Conservation (phyloP, 2,888 invertebrate species). For the Schrankia costaestrigalis region DNA sequence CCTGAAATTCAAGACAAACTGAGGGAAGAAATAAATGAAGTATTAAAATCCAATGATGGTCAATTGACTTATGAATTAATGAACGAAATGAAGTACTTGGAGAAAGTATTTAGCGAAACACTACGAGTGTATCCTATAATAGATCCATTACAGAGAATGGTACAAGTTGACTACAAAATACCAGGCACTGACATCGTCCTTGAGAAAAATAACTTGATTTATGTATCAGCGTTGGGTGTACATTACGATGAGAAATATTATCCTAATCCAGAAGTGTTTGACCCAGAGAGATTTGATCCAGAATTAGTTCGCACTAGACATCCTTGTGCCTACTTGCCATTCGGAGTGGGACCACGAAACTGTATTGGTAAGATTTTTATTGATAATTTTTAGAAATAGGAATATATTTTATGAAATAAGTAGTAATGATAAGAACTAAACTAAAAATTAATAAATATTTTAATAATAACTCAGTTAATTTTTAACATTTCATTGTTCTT, state of each 20-base stretch:
- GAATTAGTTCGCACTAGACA: constrained; percentile 44
- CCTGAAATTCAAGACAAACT: constrained; percentile 55
- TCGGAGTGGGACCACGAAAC: constrained; percentile 61
- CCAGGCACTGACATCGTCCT: constrained; percentile 50
- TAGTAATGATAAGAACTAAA: neutral
- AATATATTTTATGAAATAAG: neutral
- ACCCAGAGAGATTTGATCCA: constrained; percentile 64
- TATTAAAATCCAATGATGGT: constrained; percentile 40
- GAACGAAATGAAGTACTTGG: constrained; percentile 54
- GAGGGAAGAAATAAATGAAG: constrained; percentile 42
- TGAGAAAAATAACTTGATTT: constrained; percentile 45
- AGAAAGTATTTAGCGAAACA: constrained; percentile 53
- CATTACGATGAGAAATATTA: constrained; percentile 62
- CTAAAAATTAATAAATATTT: neutral
- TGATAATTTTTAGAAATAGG: neutral
- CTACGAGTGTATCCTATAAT: constrained; percentile 65
- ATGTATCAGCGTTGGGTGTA: constrained; percentile 48
- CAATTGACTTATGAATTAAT: constrained; percentile 54
- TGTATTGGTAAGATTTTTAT: constrained; percentile 52
- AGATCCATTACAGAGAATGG: constrained; percentile 50
- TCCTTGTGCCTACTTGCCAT: constrained; percentile 55
- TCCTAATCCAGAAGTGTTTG: constrained; percentile 60
- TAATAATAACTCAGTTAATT: no score
- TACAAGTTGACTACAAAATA: constrained; percentile 45
- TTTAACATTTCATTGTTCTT: no score